A percentile compares a stretch with the other conserved stretches of the same genome.
Conservation (phyloP, 2,797 vertebrate genomes). For the Salmo trutta region DNA sequence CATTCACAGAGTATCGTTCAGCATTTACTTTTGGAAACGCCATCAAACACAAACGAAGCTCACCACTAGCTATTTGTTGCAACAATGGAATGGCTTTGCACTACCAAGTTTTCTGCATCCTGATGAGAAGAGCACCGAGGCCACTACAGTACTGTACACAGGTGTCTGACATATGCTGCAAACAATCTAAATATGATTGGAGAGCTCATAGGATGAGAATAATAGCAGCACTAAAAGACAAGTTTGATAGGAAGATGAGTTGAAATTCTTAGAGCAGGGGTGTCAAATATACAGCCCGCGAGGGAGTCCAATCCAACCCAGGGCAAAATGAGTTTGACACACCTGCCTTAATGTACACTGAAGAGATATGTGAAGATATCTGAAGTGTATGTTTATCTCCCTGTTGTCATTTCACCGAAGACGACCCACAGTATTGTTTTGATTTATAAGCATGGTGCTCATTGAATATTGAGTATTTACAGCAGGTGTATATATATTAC, state of each 20-base stretch:
- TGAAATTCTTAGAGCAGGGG: no score
- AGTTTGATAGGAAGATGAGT: conserved; percentile 20
- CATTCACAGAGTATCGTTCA: conserved; percentile 39
- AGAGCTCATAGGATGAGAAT: conserved; percentile 11
- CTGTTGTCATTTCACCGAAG: conserved; percentile 36
- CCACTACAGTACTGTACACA: conserved; percentile 18
- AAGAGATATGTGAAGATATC: conserved; percentile 20
- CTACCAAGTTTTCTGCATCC: conserved; percentile 23
- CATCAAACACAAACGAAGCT: no score
- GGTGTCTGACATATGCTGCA: conserved; percentile 21
- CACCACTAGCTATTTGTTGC: no score
- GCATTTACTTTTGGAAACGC: conserved; percentile 28
- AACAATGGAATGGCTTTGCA: neutral
- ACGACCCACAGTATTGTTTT: neutral
- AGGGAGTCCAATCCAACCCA: no score
- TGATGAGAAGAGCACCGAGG: conserved; percentile 23
- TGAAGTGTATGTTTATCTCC: conserved; percentile 33
- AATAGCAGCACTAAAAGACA: conserved; percentile 23
- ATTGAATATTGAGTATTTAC: no score
- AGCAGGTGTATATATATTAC: no score
- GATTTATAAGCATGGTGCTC: no score
- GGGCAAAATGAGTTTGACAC: no score
- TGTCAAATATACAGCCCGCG: no score
- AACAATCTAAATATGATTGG: conserved; percentile 4
- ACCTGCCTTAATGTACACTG: conserved; percentile 20